Evolutionary conservation across 2,888 invertebrate species (phyloP).

Genomic region (Pseudococcus jackbeardsleyi): DNA sequence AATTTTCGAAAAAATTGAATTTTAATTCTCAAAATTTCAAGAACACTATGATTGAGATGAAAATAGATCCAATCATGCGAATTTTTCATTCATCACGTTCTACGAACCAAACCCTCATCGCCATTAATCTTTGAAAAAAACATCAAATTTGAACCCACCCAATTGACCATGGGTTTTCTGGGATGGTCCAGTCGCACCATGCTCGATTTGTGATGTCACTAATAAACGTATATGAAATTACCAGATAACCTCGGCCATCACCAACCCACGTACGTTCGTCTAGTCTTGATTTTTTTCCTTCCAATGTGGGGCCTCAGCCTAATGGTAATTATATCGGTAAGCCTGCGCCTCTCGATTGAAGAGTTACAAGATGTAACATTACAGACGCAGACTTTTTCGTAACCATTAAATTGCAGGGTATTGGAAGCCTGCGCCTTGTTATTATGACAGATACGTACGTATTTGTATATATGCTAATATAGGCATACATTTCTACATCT

Average conservation of each 20-base stretch:
- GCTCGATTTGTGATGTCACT: not conserved
- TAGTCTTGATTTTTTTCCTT: not conserved
- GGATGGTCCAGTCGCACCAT: not conserved
- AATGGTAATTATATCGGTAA: constrained; percentile 15
- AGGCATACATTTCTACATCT: constrained; percentile 32
- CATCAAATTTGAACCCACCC: not conserved
- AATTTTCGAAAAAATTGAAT: not conserved
- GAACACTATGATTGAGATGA: not conserved
- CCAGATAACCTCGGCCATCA: constrained; percentile 44
- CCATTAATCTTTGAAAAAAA: not conserved
- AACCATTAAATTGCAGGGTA: constrained; percentile 42
- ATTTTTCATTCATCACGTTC: not conserved
- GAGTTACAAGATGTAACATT: not conserved
- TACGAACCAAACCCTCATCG: not conserved
- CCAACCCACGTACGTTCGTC: constrained; percentile 28
- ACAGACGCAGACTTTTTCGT: constrained; percentile 31
- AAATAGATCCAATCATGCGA: not conserved
- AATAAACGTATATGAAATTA: not conserved
- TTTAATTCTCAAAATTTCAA: not conserved
- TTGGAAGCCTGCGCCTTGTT: constrained; percentile 26
- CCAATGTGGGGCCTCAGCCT: not conserved
- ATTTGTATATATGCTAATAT: constrained; percentile 28
- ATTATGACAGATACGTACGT: constrained; percentile 37
- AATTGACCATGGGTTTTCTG: not conserved
- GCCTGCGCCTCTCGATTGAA: not conserved